Percentiles rank a stretch among this genome's conserved stretches.
Conservation (phyloP, 2,888 invertebrate species). For the Metallyticus violacea region DNA sequence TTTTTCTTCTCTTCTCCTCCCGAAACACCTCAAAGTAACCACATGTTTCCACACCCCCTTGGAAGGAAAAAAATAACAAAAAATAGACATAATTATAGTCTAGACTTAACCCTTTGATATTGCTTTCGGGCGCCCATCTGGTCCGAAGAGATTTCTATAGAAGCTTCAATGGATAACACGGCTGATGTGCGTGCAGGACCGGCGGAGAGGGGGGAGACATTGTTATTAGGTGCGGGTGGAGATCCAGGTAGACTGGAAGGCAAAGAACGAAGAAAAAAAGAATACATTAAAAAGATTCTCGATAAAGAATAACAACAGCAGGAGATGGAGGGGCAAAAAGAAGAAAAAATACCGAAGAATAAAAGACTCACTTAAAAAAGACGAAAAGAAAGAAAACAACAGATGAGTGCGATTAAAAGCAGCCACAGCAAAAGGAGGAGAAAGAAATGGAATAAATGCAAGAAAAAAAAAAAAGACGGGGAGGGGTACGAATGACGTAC, state of each 20-base stretch:
- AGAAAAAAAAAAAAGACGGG: neutral
- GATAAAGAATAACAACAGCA: slow-evolving; percentile 29
- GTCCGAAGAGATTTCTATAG: slow-evolving; percentile 20
- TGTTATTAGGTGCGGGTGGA: slow-evolving; percentile 29
- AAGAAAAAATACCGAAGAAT: slow-evolving; percentile 13
- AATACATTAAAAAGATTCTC: slow-evolving; percentile 32
- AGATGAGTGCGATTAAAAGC: slow-evolving; percentile 16
- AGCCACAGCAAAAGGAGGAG: neutral
- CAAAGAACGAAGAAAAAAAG: slow-evolving; percentile 21
- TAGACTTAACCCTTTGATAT: slow-evolving; percentile 24
- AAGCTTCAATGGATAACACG: neutral
- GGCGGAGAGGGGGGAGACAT: neutral
- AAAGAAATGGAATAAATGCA: slow-evolving; percentile 15
- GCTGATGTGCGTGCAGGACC: slow-evolving; percentile 16
- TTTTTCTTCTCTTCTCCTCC: neutral
- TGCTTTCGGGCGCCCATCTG: slow-evolving; percentile 24
- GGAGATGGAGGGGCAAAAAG: slow-evolving; percentile 9
- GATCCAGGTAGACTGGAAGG: neutral
- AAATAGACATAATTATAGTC: slow-evolving; percentile 27
- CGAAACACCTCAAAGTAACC: slow-evolving; percentile 28
- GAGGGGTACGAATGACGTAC: neutral
- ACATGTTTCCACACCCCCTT: slow-evolving; percentile 29
- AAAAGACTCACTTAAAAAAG: slow-evolving; percentile 18
- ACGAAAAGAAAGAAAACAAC: slow-evolving; percentile 11
- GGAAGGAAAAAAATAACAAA: slow-evolving; percentile 25